Evolutionary conservation across 1,140 invertebrate genomes (phyloP).

Genomic region (Pollicipes pollicipes): DNA sequence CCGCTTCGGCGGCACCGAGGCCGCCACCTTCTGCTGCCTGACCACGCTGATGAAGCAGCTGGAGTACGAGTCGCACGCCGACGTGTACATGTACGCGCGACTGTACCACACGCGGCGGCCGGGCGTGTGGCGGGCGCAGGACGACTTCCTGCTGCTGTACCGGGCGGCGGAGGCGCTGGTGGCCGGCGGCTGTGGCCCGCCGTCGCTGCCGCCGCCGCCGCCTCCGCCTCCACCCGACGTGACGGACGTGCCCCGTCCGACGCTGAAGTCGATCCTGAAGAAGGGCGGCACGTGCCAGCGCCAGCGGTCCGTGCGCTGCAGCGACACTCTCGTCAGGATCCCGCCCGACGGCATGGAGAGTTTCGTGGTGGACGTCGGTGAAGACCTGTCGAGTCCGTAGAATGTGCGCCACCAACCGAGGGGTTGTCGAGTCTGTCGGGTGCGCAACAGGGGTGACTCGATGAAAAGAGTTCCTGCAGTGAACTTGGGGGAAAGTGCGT

Average conservation of each 20-base stretch:
- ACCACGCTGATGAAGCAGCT: conserved; percentile 27
- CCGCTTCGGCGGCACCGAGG: conserved; percentile 41
- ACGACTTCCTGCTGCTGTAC: conserved; percentile 41
- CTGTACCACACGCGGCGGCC: conserved; percentile 28
- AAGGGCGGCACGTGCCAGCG: background rate
- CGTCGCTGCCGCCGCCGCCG: conserved; percentile 3
- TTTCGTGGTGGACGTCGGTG: background rate
- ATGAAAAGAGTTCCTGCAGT: no score
- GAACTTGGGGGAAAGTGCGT: no score
- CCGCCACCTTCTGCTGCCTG: conserved; percentile 28
- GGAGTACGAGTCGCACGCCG: conserved; percentile 25
- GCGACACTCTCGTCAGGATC: background rate
- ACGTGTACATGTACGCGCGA: conserved; percentile 29
- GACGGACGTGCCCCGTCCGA: background rate
- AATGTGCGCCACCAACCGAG: no score
- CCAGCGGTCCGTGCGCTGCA: no score
- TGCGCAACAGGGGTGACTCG: no score
- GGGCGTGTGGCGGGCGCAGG: conserved; percentile 18
- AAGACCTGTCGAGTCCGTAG: background rate
- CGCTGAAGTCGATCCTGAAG: background rate
- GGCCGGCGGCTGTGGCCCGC: conserved; percentile 10
- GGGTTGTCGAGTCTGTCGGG: no score
- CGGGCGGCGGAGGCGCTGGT: conserved; percentile 36
- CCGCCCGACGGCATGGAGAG: background rate
- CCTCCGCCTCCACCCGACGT: background rate